Percentiles rank a stretch among this genome's conserved stretches.
Conservation (phyloP, 2,797 vertebrate genomes). For the Intellagama lesueurii region DNA sequence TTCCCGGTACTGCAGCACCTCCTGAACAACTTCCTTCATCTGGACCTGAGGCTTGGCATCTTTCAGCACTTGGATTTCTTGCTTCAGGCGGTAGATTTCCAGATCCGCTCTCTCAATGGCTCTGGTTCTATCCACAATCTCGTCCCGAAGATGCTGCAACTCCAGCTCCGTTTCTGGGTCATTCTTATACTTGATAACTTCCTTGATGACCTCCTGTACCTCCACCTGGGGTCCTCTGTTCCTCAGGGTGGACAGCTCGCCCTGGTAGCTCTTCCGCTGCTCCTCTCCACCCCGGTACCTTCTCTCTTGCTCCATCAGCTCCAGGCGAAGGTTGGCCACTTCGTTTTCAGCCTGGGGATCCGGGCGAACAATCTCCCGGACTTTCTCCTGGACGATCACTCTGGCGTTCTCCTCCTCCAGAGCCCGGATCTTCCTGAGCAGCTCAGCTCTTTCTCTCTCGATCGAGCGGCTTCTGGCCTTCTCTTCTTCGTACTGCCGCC, state of each 20-base stretch:
- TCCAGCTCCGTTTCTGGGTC: constrained; percentile 93
- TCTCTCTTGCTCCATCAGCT: constrained; percentile 92
- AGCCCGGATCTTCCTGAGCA: constrained; percentile 88
- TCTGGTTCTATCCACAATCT: constrained; percentile 93
- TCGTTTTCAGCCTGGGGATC: constrained; percentile 96
- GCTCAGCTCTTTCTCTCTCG: constrained; percentile 87
- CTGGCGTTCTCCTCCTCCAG: constrained; percentile 93
- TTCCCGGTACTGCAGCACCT: constrained; percentile 92
- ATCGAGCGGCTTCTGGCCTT: constrained; percentile 84
- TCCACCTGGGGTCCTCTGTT: constrained; percentile 92
- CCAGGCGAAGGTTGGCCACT: constrained; percentile 93
- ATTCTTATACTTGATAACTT: constrained; percentile 95
- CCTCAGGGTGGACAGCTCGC: constrained; percentile 84
- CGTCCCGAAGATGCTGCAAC: constrained; percentile 91
- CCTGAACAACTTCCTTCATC: constrained; percentile 93
- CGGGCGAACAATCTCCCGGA: constrained; percentile 93
- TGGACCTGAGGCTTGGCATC: constrained; percentile 93
- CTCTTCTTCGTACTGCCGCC: constrained; percentile 90
- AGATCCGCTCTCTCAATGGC: constrained; percentile 89
- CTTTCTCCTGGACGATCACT: constrained; percentile 92
- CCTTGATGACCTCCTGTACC: constrained; percentile 93
- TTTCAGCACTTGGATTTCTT: constrained; percentile 93
- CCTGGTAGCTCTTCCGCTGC: constrained; percentile 86
- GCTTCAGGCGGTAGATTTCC: constrained; percentile 91
- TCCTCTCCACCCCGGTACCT: constrained; percentile 85